Percentiles rank a stretch among this genome's conserved stretches.
Conservation (phyloP, 2,797 vertebrate genomes). For the Novumbra hubbsi region DNA sequence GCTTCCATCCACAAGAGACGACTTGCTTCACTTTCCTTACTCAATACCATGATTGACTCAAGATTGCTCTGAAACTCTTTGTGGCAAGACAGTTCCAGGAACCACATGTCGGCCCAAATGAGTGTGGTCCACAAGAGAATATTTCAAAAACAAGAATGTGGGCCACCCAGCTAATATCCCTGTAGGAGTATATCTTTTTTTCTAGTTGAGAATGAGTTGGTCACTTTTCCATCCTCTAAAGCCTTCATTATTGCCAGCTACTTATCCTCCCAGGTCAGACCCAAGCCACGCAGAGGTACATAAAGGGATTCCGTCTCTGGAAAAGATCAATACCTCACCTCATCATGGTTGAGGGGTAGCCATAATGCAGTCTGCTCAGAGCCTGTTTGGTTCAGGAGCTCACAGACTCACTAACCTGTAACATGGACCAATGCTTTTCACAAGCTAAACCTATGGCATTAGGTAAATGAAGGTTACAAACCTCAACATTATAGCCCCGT, state of each 20-base stretch:
- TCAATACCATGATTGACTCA: conserved; percentile 41
- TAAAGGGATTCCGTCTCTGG: conserved; percentile 56
- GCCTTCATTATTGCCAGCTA: conserved; percentile 59
- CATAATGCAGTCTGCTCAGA: conserved; percentile 61
- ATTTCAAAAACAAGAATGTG: conserved; percentile 21
- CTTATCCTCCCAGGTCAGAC: conserved; percentile 36
- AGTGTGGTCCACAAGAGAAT: conserved; percentile 38
- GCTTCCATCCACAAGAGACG: conserved; percentile 45
- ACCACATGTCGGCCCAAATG: conserved; percentile 28
- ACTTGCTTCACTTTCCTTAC: conserved; percentile 35
- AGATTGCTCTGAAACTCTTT: conserved; percentile 50
- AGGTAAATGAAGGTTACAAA: background rate
- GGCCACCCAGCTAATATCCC: conserved; percentile 32
- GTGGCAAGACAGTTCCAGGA: conserved; percentile 36
- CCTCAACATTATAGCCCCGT: background rate
- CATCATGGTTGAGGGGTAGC: conserved; percentile 57
- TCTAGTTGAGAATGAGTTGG: conserved; percentile 51
- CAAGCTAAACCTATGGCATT: conserved; percentile 24
- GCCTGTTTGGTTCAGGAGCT: conserved; percentile 43
- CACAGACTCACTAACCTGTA: conserved; percentile 28
- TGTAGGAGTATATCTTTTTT: conserved; percentile 48
- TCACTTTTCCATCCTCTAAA: conserved; percentile 41
- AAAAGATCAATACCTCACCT: conserved; percentile 65
- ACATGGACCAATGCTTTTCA: conserved; percentile 18
- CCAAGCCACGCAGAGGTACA: conserved; percentile 56